Evolutionary conservation across 2,113 vertebrate species (phyloP), one percentile per base, ranked within the genome.

Genomic region (Calyptommatus sinebrachiatus): DNA sequence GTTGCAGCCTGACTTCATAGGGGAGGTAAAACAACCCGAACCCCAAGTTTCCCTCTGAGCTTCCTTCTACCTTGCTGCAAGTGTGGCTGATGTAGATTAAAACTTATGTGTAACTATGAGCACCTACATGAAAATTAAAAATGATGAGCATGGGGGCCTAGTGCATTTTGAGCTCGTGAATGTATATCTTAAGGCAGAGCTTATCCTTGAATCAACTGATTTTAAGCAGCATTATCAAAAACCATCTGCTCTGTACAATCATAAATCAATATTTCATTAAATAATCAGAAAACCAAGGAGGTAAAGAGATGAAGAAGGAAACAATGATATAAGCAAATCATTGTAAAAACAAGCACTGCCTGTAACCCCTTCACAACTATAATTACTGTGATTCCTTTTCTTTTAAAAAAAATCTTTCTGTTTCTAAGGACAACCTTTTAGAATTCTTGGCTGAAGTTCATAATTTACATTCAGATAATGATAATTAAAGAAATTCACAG

Each of bases 391-490:
- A 57, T 85, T 91, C 89, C 35, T 41, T 92, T 83, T n/a, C n/a
- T 71, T 60, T 57, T 57, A 57, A 57, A 14, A 91, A 92, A 92
- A 87, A 91, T 76, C 89, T 83, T 67, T 76, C 83, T 79, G 80
- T 86, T 91, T 90, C 89, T 92, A 92, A 87, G 69, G 81, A 91
- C 87, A 91, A 88, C 89, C 89, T 91, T 89, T 62, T 76, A 85
- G 89, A 89, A 87, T 90, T 88, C 86, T 91, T 93, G 88, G 92
- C 91, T 92, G 89, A 93, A 91, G 77, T 81, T 92, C 90, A 90
- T 86, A 88, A 93, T 92, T 94, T 92, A 90, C 89, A 90, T 91
- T 93, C 91, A 87, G 89, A 93, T 95, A 93, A 93, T 92, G 92
- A 93, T 91, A 91, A 94, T 94, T 93, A 93, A 92, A 91, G 87